Conservation (phyloP, 2,113 vertebrate species). For the Protobothrops mucrosquamatus region DNA sequence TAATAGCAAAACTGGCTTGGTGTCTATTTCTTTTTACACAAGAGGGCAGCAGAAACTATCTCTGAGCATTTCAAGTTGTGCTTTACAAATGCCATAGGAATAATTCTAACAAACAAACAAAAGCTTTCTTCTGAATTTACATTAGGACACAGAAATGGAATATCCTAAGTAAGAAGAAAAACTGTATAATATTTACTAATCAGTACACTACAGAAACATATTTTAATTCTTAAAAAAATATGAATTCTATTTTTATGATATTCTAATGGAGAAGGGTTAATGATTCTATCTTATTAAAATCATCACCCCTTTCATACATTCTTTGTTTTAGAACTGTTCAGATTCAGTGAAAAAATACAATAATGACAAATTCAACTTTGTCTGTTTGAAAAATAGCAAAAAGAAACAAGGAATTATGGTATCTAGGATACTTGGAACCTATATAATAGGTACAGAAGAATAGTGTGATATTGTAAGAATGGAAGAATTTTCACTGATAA, state of each 20-base stretch:
- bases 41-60: slow-evolving; percentile 73
- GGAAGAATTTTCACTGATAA: not conserved
- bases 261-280: not conserved
- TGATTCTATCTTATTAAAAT: not conserved
- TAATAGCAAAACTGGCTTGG: not conserved
- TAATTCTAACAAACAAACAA: not conserved
- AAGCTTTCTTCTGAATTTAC: not conserved
- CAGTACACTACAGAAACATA: not conserved
- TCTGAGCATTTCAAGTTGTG: not conserved
- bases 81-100: not conserved
- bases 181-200: not conserved
- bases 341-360: not conserved
- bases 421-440: not conserved
- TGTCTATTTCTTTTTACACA: slow-evolving; percentile 42
- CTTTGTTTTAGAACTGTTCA: not conserved
- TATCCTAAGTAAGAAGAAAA: not conserved
- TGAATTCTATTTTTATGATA: not conserved
- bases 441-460: not conserved
- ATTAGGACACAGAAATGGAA: not conserved
- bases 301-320: not conserved
- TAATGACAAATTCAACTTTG: not conserved
- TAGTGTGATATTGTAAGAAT: not conserved
- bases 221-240: not conserved
- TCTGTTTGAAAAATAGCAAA: not conserved
- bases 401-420: not conserved